Evolutionary conservation across 2,797 vertebrate genomes (phyloP).

Genomic region (Microchirus variegatus): DNA sequence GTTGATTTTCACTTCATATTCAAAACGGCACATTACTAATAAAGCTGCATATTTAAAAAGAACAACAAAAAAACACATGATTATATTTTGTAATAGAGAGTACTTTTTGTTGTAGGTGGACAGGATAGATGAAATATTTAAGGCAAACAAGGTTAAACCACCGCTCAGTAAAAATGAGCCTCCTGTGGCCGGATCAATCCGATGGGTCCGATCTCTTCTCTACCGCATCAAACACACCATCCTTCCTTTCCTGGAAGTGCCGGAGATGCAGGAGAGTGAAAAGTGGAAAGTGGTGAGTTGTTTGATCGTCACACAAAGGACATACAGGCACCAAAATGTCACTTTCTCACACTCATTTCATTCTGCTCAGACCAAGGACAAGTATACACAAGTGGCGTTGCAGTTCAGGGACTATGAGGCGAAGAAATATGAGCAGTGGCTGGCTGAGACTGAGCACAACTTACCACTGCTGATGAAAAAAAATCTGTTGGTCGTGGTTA

Average conservation of each 20-base stretch:
- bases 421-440: constrained; percentile 83
- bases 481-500: constrained; percentile 74
- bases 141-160: constrained; percentile 81
- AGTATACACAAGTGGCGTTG: constrained; percentile 81
- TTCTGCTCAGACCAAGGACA: constrained; percentile 83
- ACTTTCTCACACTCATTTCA: background rate
- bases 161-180: constrained; percentile 87
- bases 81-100: too few species aligned
- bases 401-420: constrained; percentile 84
- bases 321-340: background rate
- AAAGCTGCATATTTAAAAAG: too few species aligned
- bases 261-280: constrained; percentile 82
- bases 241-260: constrained; percentile 83
- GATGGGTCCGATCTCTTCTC: constrained; percentile 87
- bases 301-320: constrained; percentile 1
- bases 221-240: constrained; percentile 84
- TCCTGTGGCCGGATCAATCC: constrained; percentile 88
- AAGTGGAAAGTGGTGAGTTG: constrained; percentile 79
- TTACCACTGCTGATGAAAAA: constrained; percentile 85
- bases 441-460: constrained; percentile 58
- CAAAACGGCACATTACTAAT: too few species aligned
- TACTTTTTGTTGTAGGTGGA: constrained; percentile 81
- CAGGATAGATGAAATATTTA: constrained; percentile 81
- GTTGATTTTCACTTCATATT: too few species aligned
- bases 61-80: too few species aligned